Percentiles rank a stretch among this genome's conserved stretches.
Evolutionary conservation across 2,797 vertebrate genomes (phyloP).

Genomic region (Mus spretus): DNA sequence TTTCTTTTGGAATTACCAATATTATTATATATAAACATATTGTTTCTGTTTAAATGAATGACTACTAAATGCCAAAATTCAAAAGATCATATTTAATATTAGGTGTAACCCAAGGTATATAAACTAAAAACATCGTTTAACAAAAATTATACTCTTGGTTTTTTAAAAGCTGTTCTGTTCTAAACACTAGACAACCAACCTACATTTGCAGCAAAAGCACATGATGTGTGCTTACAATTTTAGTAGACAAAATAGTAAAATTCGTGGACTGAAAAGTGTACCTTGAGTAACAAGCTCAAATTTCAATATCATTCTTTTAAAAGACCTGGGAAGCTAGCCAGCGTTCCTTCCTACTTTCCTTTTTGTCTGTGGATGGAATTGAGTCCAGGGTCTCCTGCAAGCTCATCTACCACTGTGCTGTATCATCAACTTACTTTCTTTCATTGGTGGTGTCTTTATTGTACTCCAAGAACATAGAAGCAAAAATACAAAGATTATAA

Average conservation of each 20-base stretch:
- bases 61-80: background rate
- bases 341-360: background rate
- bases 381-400: background rate
- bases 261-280: background rate
- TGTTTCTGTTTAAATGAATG: conserved; percentile 65
- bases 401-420: background rate
- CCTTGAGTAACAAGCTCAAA: conserved; percentile 21
- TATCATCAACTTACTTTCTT: background rate
- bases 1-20: conserved; percentile 34
- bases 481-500: background rate
- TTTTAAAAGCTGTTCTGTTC: background rate
- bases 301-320: background rate
- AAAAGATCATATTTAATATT: background rate
- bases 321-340: background rate
- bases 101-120: background rate
- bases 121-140: background rate
- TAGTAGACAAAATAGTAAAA: conserved; percentile 22
- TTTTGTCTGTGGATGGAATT: background rate
- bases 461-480: background rate
- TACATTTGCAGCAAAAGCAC: background rate
- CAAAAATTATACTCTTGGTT: background rate
- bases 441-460: background rate
- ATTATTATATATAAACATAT: conserved; percentile 29
- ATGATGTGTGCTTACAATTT: background rate
- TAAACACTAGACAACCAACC: background rate